Evolutionary conservation across 2,888 invertebrate genomes (phyloP).

Genomic region (Liodrosophila aerea): DNA sequence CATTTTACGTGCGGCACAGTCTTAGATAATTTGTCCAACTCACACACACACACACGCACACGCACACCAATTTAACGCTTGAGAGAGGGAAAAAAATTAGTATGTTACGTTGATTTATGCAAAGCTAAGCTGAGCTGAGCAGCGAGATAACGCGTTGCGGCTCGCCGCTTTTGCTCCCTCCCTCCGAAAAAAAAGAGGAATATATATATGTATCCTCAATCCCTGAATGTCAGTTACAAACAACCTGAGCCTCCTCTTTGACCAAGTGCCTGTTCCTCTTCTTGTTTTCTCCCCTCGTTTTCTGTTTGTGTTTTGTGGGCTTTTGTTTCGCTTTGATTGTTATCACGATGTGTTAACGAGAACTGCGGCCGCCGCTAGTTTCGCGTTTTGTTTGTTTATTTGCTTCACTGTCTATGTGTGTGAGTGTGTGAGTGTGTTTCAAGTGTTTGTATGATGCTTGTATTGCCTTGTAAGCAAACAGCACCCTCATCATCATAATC

Average conservation of each 20-base stretch:
- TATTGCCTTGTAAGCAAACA: constrained; percentile 52
- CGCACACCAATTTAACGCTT: constrained; percentile 66
- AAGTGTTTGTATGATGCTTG: constrained; percentile 41
- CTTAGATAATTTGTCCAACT: constrained; percentile 59
- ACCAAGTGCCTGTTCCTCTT: constrained; percentile 32
- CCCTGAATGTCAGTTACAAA: constrained; percentile 8
- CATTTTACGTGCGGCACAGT: constrained; percentile 44
- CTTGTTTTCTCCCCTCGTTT: constrained; percentile 15
- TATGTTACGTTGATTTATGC: constrained; percentile 67
- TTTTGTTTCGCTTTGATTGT: constrained; percentile 67
- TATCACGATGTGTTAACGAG: constrained; percentile 63
- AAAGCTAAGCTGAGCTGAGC: constrained; percentile 42
- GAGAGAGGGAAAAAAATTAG: constrained; percentile 45
- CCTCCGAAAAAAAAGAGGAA: background rate
- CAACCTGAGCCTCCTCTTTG: constrained; percentile 23
- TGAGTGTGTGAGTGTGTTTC: constrained; percentile 16
- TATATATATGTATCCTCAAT: no score
- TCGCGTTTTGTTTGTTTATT: constrained; percentile 51
- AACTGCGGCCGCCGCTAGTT: constrained; percentile 50
- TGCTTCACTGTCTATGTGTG: constrained; percentile 9
- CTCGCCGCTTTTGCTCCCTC: constrained; percentile 35
- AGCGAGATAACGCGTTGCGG: constrained; percentile 62
- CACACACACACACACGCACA: constrained; percentile 23
- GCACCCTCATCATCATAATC: constrained; percentile 66
- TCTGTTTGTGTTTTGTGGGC: constrained; percentile 53